A percentile compares a stretch with the other conserved stretches of the same genome.
phyloP scores from a whole-genome alignment of 2,113 vertebrate species.

The Peromyscus leucopus region DNA sequence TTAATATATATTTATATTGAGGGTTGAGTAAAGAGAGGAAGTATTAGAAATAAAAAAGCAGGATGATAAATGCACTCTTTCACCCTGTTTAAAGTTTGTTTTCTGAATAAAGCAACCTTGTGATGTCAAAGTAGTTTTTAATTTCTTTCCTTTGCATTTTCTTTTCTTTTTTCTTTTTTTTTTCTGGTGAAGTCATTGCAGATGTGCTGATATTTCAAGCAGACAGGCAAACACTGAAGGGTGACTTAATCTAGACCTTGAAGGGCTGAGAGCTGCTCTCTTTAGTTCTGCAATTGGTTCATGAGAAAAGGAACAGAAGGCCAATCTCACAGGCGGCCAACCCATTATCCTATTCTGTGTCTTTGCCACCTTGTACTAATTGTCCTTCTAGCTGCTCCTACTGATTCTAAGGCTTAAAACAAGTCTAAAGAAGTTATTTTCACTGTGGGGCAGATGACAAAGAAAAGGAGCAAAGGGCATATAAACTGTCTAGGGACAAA shows the following conservation, averaged over 20 bases:
- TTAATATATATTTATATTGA: conserved; percentile 49
- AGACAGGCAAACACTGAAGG: background rate
- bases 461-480: background rate
- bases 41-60: conserved; percentile 74
- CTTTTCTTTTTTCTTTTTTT: background rate
- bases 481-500: background rate
- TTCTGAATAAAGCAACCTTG: conserved; percentile 58
- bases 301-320: background rate
- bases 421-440: background rate
- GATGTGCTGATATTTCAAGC: conserved; percentile 36
- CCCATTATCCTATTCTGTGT: background rate
- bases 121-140: conserved; percentile 70
- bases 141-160: conserved; percentile 53
- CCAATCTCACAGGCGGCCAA: background rate
- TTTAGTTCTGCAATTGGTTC: background rate
- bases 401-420: background rate
- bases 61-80: conserved; percentile 58
- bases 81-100: conserved; percentile 46
- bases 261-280: background rate
- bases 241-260: conserved; percentile 29
- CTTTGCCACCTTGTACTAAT: background rate
- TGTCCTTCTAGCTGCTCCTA: background rate
- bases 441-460: background rate
- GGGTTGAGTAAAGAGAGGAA: conserved; percentile 66
- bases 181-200: conserved; percentile 45